phyloP scores from a whole-genome alignment of 2,888 invertebrate species.

The Trissolcus brochymenae region DNA sequence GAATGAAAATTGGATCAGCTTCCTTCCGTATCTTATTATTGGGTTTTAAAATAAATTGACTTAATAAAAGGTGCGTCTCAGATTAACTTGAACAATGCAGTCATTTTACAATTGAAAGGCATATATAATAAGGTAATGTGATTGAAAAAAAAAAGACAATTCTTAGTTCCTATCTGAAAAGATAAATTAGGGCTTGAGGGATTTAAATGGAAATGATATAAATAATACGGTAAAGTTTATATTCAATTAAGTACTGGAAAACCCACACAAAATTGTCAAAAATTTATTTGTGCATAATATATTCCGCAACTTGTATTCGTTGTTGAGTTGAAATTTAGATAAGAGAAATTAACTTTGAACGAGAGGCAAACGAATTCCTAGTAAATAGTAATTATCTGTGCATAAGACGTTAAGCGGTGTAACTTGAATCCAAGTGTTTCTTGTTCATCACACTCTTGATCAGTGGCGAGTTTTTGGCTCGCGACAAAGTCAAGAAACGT shows the following conservation, averaged over 20 bases:
- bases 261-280: neutral
- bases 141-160: conserved; percentile 30
- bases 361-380: conserved; percentile 8
- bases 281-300: neutral
- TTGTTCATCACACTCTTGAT: conserved; percentile 20
- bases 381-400: conserved; percentile 35
- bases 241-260: neutral
- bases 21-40: conserved; percentile 32
- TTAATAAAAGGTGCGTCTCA: conserved; percentile 47
- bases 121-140: conserved; percentile 38
- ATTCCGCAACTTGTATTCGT: neutral
- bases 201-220: conserved; percentile 21
- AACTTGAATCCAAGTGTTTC: conserved; percentile 5
- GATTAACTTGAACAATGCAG: conserved; percentile 44
- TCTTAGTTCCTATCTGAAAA: conserved; percentile 16
- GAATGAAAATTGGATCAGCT: neutral
- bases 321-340: neutral
- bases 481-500: conserved; percentile 33
- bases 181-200: conserved; percentile 19
- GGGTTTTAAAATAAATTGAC: conserved; percentile 38
- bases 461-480: conserved; percentile 18
- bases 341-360: neutral
- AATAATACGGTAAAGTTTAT: neutral
- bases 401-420: conserved; percentile 9
- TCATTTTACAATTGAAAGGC: conserved; percentile 50